Conservation (phyloP, 92 coral and sea anemone genomes). For the Zoanthus sociatus region DNA sequence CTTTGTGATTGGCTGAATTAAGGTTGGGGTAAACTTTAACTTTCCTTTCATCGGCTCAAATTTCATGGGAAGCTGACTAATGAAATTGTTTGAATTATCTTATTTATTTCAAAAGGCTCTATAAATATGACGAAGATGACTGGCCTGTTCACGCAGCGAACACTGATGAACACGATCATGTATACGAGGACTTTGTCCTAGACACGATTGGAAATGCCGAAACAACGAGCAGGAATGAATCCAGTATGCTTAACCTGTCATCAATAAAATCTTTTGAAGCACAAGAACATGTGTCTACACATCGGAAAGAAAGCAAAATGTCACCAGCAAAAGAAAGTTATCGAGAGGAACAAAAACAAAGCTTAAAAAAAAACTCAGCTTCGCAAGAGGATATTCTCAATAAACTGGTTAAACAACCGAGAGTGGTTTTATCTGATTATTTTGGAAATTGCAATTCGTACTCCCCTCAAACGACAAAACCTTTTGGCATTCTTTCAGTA, state of each 20-base stretch:
- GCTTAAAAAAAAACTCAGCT: conserved; percentile 6
- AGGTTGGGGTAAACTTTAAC: too few species aligned
- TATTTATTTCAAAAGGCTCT: not conserved
- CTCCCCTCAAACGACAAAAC: not conserved
- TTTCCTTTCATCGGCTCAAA: too few species aligned
- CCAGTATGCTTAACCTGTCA: not conserved
- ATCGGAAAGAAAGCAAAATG: not conserved
- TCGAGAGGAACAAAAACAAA: conserved; percentile 25
- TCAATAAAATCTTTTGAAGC: not conserved
- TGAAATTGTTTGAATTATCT: too few species aligned
- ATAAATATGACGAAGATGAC: conserved; percentile 25
- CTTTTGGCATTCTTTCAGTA: conserved; percentile 9
- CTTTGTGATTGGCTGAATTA: too few species aligned
- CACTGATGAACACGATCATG: conserved; percentile 6
- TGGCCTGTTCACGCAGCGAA: conserved; percentile 35
- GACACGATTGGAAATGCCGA: not conserved
- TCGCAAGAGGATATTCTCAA: conserved; percentile 29
- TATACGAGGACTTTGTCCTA: conserved; percentile 11
- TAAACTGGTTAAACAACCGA: conserved; percentile 26
- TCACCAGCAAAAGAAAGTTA: conserved; percentile 1
- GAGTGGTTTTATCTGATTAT: conserved; percentile 26
- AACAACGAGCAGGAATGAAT: too few species aligned
- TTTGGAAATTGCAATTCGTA: conserved; percentile 9
- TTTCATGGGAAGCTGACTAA: too few species aligned
- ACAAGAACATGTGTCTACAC: not conserved